phyloP scores from a whole-genome alignment of 2,888 invertebrate genomes.

The Acleris cristana region DNA sequence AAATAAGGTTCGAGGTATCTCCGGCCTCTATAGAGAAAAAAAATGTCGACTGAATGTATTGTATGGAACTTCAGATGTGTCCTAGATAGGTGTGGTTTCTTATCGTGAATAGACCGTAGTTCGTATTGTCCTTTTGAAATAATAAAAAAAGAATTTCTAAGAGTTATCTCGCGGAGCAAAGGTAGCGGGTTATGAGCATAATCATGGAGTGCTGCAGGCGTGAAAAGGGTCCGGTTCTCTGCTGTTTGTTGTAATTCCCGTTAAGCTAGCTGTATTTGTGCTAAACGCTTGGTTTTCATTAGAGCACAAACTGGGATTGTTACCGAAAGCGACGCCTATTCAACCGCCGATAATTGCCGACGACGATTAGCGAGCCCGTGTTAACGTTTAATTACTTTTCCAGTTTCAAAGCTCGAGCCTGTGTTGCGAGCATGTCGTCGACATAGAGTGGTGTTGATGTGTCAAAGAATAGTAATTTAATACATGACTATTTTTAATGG shows the following conservation, averaged over 20 bases:
- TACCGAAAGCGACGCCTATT: background rate
- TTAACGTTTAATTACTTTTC: background rate
- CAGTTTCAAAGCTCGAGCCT: background rate
- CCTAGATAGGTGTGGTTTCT: conserved; percentile 32
- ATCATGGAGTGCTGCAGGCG: conserved; percentile 7
- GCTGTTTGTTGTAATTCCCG: conserved; percentile 13
- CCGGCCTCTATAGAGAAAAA: conserved; percentile 24
- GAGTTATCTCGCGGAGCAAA: conserved; percentile 10
- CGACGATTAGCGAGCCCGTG: background rate
- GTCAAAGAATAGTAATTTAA: too few species aligned
- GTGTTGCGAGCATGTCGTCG: too few species aligned
- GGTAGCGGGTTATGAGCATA: conserved; percentile 1
- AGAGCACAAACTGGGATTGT: background rate
- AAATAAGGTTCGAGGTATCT: conserved; percentile 9
- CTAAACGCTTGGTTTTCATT: conserved; percentile 1
- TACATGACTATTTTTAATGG: too few species aligned
- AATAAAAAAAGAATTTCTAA: conserved; percentile 6
- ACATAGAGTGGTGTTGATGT: too few species aligned
- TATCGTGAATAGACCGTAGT: conserved; percentile 35
- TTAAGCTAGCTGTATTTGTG: background rate
- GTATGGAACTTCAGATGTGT: conserved; percentile 35
- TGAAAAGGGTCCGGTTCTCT: conserved; percentile 3
- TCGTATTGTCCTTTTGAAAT: conserved; percentile 29
- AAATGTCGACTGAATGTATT: conserved; percentile 35
- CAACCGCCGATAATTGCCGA: background rate